Evolutionary conservation across 2,888 invertebrate species (phyloP).

Genomic region (Caenorhabditis japonica): DNA sequence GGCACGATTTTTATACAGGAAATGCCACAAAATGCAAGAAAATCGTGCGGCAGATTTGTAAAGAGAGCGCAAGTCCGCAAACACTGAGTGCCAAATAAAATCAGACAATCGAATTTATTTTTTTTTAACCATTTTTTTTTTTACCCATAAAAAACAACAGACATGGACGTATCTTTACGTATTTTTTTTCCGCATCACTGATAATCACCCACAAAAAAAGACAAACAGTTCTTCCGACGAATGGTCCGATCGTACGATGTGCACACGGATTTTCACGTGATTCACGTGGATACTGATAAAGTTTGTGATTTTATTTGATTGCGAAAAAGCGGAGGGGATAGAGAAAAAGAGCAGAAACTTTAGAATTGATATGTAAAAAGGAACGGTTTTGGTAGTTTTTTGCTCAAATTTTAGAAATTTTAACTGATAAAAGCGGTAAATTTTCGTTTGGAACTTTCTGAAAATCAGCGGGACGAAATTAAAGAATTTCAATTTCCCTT

Average conservation of each 20-base stretch:
- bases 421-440: background rate
- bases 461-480: background rate
- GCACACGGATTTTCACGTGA: constrained; percentile 19
- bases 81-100: no score
- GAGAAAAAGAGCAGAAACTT: background rate
- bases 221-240: no score
- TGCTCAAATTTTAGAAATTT: background rate
- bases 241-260: constrained; percentile 46
- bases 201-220: constrained; percentile 19
- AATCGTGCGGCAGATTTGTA: no score
- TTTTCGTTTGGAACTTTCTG: background rate
- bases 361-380: background rate
- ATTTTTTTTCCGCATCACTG: constrained; percentile 25
- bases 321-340: constrained; percentile 18
- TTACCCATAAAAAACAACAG: no score
- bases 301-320: no score
- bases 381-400: background rate
- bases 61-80: no score
- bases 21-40: no score
- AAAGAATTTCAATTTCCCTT: constrained; percentile 1
- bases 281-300: no score
- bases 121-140: no score
- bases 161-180: no score
- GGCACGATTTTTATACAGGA: no score
- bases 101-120: no score